Conservation (phyloP, 2,797 vertebrate species). For the Thunnus albacares region DNA sequence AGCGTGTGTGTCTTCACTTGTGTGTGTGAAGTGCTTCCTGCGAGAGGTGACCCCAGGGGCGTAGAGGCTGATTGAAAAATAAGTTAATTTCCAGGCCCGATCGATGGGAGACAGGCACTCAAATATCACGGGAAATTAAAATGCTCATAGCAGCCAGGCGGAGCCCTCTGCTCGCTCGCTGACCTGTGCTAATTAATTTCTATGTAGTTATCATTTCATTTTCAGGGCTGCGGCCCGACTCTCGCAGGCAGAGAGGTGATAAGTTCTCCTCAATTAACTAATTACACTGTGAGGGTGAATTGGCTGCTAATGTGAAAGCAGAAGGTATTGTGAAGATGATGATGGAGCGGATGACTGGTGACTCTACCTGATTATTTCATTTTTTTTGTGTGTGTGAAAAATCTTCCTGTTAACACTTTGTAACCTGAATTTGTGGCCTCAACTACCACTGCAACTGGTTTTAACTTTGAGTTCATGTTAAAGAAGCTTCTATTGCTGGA, state of each 20-base stretch:
- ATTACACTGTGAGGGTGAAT: conserved; percentile 91
- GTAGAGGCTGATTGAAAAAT: conserved; percentile 99
- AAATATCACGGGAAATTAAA: conserved; percentile 99
- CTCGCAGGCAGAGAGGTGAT: conserved; percentile 67
- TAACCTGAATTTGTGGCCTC: background rate
- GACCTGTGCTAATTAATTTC: conserved; percentile 97
- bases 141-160: conserved; percentile 86
- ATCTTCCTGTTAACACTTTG: background rate
- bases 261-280: conserved; percentile 94
- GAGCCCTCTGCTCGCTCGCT: conserved; percentile 84
- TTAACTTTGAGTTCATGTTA: background rate
- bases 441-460: background rate
- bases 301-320: conserved; percentile 89
- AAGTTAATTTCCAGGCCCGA: conserved; percentile 99
- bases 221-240: conserved; percentile 75
- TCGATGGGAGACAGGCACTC: conserved; percentile 97
- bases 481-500: background rate
- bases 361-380: background rate
- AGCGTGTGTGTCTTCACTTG: conserved; percentile 14
- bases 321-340: conserved; percentile 35
- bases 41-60: conserved; percentile 92
- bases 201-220: conserved; percentile 88
- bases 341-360: conserved; percentile 32
- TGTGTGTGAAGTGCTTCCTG: conserved; percentile 60
- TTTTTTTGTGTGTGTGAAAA: background rate